Conservation (phyloP, 2,113 vertebrate species). For the Ochotona curzoniae region DNA sequence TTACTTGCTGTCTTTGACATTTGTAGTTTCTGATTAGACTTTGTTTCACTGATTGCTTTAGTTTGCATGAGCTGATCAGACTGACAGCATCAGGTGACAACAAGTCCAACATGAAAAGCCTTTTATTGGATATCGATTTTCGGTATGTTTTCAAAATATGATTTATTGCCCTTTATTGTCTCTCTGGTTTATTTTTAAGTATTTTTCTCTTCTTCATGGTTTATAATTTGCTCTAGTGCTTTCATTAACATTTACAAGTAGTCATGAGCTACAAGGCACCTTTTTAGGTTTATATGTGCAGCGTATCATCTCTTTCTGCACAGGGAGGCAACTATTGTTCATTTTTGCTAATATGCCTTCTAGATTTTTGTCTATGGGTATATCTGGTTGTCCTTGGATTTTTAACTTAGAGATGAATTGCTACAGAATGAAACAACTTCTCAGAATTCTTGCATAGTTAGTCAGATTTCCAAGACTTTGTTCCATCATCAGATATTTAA, state of each 20-base stretch:
- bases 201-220: constrained; percentile 40
- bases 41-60: constrained; percentile 83
- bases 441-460: not conserved
- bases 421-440: not conserved
- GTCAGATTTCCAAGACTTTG: not conserved
- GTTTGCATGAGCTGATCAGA: constrained; percentile 95
- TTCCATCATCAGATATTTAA: constrained; percentile 28
- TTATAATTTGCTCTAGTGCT: not conserved
- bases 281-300: not conserved
- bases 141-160: constrained; percentile 87
- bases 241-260: constrained; percentile 26
- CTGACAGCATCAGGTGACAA: constrained; percentile 84
- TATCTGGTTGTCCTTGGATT: constrained; percentile 26
- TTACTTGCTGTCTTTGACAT: constrained; percentile 62
- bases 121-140: constrained; percentile 97
- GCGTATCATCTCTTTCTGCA: not conserved
- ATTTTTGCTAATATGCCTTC: not conserved
- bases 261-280: not conserved
- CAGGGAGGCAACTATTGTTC: not conserved
- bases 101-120: constrained; percentile 87
- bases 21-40: constrained; percentile 64
- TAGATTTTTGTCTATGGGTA: not conserved
- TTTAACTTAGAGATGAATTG: constrained; percentile 10
- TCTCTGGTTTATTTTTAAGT: constrained; percentile 40
- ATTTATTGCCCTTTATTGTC: constrained; percentile 28